phyloP scores from a whole-genome alignment of 2,113 vertebrate species.

The Mus musculus region DNA sequence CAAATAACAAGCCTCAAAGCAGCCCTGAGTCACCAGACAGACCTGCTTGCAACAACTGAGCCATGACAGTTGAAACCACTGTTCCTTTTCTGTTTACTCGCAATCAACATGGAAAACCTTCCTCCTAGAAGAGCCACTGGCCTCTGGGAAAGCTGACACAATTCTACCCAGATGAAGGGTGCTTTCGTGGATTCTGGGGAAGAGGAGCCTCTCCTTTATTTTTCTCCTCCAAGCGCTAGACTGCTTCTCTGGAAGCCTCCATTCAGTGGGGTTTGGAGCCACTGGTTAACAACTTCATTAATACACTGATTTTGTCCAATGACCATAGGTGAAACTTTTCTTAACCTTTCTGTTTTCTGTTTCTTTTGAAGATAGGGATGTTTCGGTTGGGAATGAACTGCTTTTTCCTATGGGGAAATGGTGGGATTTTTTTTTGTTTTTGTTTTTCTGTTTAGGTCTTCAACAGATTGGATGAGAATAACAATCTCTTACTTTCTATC shows the following conservation, averaged over 20 bases:
- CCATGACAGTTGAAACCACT: background rate
- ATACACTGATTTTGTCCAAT: background rate
- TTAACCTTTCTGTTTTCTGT: background rate
- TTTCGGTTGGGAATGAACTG: background rate
- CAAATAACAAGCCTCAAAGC: background rate
- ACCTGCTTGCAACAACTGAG: background rate
- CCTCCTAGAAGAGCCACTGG: background rate
- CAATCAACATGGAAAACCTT: background rate
- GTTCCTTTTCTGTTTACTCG: background rate
- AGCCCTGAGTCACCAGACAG: background rate
- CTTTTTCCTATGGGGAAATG: background rate
- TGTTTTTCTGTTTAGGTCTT: slow-evolving; percentile 10
- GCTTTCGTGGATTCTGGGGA: background rate
- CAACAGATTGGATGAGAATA: background rate
- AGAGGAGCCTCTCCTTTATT: background rate
- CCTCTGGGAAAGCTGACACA: background rate
- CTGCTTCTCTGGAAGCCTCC: background rate
- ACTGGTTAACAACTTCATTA: background rate
- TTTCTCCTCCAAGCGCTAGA: background rate
- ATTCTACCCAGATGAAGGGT: background rate
- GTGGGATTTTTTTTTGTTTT: background rate
- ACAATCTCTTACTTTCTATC: background rate
- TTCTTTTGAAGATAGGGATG: slow-evolving; percentile 14
- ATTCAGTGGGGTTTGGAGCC: background rate
- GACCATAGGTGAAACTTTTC: background rate